phyloP scores from a whole-genome alignment of 2,797 vertebrate species.

The Epinephelus malabaricus region DNA sequence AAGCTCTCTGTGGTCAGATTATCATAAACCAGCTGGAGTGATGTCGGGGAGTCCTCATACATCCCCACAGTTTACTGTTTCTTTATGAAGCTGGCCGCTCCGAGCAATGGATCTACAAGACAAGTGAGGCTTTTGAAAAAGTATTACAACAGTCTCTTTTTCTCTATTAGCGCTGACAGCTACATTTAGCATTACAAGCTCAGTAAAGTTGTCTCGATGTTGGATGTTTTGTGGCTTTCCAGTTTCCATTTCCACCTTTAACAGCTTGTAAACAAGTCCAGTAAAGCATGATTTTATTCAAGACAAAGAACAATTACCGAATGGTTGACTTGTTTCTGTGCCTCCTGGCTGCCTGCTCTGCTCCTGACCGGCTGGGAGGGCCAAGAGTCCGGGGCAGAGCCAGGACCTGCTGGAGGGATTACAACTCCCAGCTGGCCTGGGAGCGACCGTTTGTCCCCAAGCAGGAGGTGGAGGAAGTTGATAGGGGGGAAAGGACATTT shows the following conservation, averaged over 20 bases:
- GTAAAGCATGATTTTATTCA: not conserved
- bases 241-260: not conserved
- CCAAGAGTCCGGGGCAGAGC: constrained; percentile 31
- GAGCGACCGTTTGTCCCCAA: constrained; percentile 28
- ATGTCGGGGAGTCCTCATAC: not conserved
- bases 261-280: constrained; percentile 8
- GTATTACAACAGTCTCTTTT: not conserved
- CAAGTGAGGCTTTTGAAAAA: not conserved
- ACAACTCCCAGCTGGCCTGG: constrained; percentile 57
- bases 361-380: not conserved
- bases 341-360: constrained; percentile 18
- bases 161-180: not conserved
- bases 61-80: not conserved
- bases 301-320: constrained; percentile 3
- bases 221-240: not conserved
- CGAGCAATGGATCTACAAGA: not conserved
- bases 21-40: no score
- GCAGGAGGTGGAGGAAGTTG: constrained; percentile 48
- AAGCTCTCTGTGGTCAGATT: no score
- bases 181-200: not conserved
- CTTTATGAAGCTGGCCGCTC: not conserved
- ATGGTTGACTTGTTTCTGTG: constrained; percentile 4
- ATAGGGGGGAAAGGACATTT: not conserved
- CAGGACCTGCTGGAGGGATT: constrained; percentile 57
- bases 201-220: not conserved